These are phyloP conservation scores for Actenoides hombroni DNA, from an alignment of 2,113 vertebrate species.

Conservation along the genomic window DNA sequence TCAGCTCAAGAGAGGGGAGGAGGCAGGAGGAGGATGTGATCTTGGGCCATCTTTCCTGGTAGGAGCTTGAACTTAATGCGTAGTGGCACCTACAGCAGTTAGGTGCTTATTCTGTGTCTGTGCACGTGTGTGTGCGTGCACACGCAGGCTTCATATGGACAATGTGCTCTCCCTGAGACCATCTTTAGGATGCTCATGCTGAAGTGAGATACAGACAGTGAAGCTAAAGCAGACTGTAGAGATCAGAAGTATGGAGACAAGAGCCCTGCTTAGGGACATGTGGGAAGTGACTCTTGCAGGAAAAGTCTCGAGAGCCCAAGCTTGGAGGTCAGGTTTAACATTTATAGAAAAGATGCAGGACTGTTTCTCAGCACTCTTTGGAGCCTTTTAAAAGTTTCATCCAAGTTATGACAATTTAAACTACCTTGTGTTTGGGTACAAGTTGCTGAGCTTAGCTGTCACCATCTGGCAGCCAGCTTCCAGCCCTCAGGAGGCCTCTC, in stretches of 20 bases:
- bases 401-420: background rate
- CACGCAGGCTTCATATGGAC: background rate
- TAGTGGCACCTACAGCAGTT: background rate
- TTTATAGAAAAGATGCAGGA: background rate
- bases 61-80: background rate
- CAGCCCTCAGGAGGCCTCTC: background rate
- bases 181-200: background rate
- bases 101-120: rapidly evolving
- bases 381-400: background rate
- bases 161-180: rapidly evolving
- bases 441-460: background rate
- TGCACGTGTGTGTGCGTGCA: rapidly evolving
- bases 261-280: rapidly evolving
- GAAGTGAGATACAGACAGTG: background rate
- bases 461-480: background rate
- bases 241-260: background rate
- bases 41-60: background rate
- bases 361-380: background rate
- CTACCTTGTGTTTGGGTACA: background rate
- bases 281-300: background rate
- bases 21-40: background rate
- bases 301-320: background rate
- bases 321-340: background rate
- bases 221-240: background rate
- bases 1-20: background rate